Conservation (phyloP, 2,888 invertebrate species). For the Pristionchus arcanus region DNA sequence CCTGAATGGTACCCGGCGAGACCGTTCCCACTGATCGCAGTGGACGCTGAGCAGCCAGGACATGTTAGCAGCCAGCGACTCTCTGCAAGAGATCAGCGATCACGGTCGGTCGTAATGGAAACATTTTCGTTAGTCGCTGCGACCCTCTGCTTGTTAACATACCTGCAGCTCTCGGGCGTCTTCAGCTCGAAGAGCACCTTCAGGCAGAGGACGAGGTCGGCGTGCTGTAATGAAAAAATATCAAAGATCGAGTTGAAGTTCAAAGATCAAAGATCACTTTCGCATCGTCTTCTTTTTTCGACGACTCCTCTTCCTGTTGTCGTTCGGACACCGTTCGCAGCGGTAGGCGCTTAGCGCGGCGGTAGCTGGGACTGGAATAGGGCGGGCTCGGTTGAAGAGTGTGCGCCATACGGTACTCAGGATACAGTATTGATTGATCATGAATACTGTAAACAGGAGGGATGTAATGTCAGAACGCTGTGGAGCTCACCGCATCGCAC, state of each 20-base stretch:
- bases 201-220: neutral
- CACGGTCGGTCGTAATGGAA: neutral
- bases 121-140: neutral
- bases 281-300: neutral
- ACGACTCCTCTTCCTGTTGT: neutral
- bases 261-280: neutral
- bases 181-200: neutral
- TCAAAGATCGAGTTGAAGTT: neutral
- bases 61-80: neutral
- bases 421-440: neutral
- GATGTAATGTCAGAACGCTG: neutral
- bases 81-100: neutral
- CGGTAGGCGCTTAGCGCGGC: no score
- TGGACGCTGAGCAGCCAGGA: neutral
- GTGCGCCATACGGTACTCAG: neutral
- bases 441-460: neutral
- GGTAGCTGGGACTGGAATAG: neutral
- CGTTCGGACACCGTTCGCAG: neutral
- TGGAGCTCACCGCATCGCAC: neutral
- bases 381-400: neutral
- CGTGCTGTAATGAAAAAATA: neutral
- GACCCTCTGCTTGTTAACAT: neutral
- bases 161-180: conserved; percentile 28
- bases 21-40: neutral
- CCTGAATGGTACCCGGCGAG: neutral